phyloP scores from a whole-genome alignment of 1,140 invertebrate species.

The Danaus plexippus region DNA sequence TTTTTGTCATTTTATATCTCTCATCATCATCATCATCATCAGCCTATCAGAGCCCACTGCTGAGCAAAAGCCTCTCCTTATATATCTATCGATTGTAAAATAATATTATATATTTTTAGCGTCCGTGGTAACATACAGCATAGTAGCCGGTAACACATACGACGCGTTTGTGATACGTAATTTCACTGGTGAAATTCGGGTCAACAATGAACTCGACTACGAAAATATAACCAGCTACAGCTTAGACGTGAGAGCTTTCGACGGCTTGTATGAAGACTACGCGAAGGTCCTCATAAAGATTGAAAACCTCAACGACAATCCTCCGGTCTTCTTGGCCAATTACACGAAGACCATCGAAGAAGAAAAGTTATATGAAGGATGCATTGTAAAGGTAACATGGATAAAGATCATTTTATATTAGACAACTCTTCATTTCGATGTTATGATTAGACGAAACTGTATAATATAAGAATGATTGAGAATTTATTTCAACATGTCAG shows the following conservation, averaged over 20 bases:
- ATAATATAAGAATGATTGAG: no score
- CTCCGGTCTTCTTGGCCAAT: constrained; percentile 80
- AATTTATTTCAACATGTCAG: no score
- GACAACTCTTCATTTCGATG: no score
- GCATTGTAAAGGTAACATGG: constrained; percentile 73
- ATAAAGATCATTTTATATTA: no score
- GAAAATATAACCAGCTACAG: constrained; percentile 86
- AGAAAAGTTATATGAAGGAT: constrained; percentile 75
- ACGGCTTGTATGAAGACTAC: constrained; percentile 82
- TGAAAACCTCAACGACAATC: constrained; percentile 88
- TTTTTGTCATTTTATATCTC: not conserved
- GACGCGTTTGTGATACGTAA: constrained; percentile 85
- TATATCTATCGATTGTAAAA: not conserved
- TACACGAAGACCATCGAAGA: constrained; percentile 80
- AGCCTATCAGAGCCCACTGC: no score
- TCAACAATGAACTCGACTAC: constrained; percentile 84
- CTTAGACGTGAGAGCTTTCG: constrained; percentile 82
- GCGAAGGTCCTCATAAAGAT: constrained; percentile 85
- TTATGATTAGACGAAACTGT: no score
- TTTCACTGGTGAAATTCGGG: constrained; percentile 85
- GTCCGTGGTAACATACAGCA: constrained; percentile 85
- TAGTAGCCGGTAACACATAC: constrained; percentile 82
- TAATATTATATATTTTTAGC: constrained; percentile 58
- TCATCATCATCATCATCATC: no score
- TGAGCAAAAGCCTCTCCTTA: no score